A percentile compares a stretch with the other conserved stretches of the same genome.
Conservation (phyloP, 2,888 invertebrate genomes). For the Hesperia comma region DNA sequence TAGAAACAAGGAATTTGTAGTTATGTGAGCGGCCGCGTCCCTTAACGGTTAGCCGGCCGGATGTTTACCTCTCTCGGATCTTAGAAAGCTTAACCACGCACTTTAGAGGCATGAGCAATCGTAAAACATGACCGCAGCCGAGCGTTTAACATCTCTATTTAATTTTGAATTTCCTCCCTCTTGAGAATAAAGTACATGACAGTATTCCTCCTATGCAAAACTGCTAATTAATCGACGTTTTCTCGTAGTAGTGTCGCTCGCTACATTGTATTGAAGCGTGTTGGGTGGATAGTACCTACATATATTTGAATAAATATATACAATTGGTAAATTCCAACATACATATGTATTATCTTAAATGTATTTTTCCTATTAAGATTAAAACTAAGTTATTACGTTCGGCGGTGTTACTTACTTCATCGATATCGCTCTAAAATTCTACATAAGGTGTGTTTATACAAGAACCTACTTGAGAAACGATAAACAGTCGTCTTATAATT, state of each 20-base stretch:
- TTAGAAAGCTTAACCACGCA: constrained; percentile 69
- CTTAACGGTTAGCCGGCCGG: constrained; percentile 65
- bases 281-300: not conserved
- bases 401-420: too few species aligned
- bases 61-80: constrained; percentile 70
- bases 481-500: too few species aligned
- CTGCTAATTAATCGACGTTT: constrained; percentile 12
- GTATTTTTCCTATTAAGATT: too few species aligned
- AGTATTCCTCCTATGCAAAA: constrained; percentile 57
- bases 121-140: constrained; percentile 59
- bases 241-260: not conserved
- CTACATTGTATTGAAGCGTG: constrained; percentile 10
- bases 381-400: too few species aligned
- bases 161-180: constrained; percentile 56
- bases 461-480: too few species aligned
- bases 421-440: too few species aligned
- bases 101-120: constrained; percentile 60
- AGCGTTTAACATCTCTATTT: constrained; percentile 67
- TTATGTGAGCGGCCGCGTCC: constrained; percentile 60
- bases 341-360: too few species aligned
- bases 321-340: too few species aligned
- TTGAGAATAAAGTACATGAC: constrained; percentile 61
- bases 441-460: too few species aligned
- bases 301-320: too few species aligned
- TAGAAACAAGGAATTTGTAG: constrained; percentile 44